Conservation (phyloP, 2,113 vertebrate genomes). For the Phainopepla nitens region DNA sequence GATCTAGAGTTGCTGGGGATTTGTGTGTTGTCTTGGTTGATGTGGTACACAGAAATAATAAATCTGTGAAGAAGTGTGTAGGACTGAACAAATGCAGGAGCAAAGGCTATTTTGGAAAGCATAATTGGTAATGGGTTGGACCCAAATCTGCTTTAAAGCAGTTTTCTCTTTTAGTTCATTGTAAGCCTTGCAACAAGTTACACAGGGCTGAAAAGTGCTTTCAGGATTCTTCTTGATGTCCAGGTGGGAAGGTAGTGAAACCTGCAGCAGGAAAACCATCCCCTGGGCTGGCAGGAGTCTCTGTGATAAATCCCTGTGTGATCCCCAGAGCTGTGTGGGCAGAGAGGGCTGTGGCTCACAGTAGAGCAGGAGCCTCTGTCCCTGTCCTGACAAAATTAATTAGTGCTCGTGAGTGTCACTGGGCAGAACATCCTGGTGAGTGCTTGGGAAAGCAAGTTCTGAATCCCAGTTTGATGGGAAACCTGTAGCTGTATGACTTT, state of each 20-base stretch:
- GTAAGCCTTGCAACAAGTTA: background rate
- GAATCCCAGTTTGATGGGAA: background rate
- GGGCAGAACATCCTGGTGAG: rapidly evolving
- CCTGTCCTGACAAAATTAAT: rapidly evolving
- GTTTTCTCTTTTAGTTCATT: background rate
- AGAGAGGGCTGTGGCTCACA: background rate
- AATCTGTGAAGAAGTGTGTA: background rate
- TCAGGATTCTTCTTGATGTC: background rate
- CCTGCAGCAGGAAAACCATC: background rate
- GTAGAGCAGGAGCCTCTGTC: rapidly evolving
- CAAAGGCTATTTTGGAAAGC: background rate
- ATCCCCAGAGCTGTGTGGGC: background rate
- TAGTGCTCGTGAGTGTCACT: rapidly evolving
- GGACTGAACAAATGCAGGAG: background rate
- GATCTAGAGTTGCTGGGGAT: background rate
- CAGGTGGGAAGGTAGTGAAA: background rate
- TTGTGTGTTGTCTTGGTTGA: background rate
- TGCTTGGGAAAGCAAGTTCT: background rate
- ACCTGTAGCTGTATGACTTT: background rate
- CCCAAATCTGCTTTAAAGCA: background rate
- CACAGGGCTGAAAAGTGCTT: background rate
- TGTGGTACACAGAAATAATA: background rate
- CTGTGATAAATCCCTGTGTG: rapidly evolving
- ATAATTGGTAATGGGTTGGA: background rate
- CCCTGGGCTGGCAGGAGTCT: background rate